Base-by-base conservation (phyloP, 2,888 invertebrate species). In the Cataglyphis livida region DNA sequence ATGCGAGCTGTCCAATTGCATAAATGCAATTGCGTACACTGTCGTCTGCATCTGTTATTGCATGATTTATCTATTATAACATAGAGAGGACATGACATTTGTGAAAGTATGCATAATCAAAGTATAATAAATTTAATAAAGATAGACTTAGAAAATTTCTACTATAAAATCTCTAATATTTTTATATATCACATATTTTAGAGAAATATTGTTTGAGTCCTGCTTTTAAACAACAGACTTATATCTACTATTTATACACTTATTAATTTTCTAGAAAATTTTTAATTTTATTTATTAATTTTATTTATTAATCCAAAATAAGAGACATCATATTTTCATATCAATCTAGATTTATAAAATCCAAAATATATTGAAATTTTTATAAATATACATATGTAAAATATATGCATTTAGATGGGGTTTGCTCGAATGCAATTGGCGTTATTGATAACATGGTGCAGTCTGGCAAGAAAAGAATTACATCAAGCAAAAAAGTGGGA, bases 391-490 rank as follows among this genome's bases (percentile, higher is more conserved):
- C 5, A 35, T 66, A 66, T 10, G 3, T 28, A 7, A 65, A 44
- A 65, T 44, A 66, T 44, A 66, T n/a, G 35, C n/a, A 51, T 51
- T 0, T 54, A 32, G 18, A 35, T 5, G 12, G n/a, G 10, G 38
- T 57, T 15, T 54, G 57, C 59, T 9, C 35, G 38, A 35, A 54
- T 18, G 0, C 15, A 71, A 71, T 38, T 57, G 25, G 10, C 21
- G 35, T 21, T 54, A 51, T 71, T 25, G 54, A 71, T 57, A 38
- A 70, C 10, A 44, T n/a, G 18, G n/a, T 35, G 32, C 41, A 57
- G 57, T 65, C 18, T 76, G 25, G 44, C 38, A 10, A 59, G 12
- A 6, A 18, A 57, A 59, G 71, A 71, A 25, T 71, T 59, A 59
- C 25, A 59, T 18, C 38, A 38, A 21, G 54, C 18, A 62, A 38